Conservation (phyloP, 2,888 invertebrate genomes). For the Tipula helvola region DNA sequence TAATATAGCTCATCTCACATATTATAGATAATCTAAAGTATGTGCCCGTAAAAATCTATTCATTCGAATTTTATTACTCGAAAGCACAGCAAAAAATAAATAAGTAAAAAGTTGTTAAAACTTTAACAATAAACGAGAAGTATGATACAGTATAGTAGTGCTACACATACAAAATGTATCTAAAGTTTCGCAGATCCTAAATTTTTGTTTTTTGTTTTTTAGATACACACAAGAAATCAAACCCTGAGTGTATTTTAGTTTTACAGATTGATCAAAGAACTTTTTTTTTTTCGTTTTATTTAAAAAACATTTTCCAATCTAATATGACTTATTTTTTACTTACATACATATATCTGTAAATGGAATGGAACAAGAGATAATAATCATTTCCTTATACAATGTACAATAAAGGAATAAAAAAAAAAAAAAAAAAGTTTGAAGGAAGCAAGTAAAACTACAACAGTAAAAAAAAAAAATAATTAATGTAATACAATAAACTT, state of each 20-base stretch:
- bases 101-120: background rate
- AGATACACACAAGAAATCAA: background rate
- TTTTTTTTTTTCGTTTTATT: background rate
- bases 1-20: background rate
- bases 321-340: background rate
- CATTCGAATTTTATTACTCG: background rate
- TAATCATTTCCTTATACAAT: background rate
- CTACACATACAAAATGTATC: background rate
- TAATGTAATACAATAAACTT: background rate
- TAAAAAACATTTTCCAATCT: background rate
- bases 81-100: background rate
- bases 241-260: background rate
- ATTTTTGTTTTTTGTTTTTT: background rate
- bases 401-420: background rate
- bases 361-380: background rate
- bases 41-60: constrained; percentile 4
- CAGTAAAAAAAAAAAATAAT: background rate
- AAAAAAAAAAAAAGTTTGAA: background rate
- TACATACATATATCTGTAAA: background rate
- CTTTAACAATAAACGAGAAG: background rate
- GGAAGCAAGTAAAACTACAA: background rate
- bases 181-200: background rate
- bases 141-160: background rate
- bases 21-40: background rate
- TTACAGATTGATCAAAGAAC: background rate